Base-by-base conservation (phyloP, 1,140 invertebrate genomes). In the Drosophila seguyi region DNA sequence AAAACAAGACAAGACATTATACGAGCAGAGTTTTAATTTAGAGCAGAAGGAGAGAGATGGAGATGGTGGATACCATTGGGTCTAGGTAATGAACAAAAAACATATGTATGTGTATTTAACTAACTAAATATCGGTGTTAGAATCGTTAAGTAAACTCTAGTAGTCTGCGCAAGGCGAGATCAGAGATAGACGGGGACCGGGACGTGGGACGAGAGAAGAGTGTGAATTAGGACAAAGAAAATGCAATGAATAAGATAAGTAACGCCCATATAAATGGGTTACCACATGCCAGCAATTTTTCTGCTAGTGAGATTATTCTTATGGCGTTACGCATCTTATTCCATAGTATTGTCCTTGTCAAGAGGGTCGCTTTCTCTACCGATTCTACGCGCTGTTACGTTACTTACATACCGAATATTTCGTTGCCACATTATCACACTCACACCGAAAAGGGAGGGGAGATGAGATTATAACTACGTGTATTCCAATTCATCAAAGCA, bases 401-500 rank as follows among this genome's bases (percentile, higher is more conserved):
- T 59, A 65, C 50, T 52, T 77, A 78, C 55, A 56, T 44, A 55
- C 75, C 48, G 22, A 65, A 60, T 77, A 61, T 60, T 62, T 39
- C 10, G 60, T 80, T 84, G 59, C 79, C 44, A 74, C 81, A 80
- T 83, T 84, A 80, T 75, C 50, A 78, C 41, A 67, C 39, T 75
- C 52, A 76, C 53, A 61, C 44, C 20, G 52, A 25, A 31, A 58
- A 53, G 63, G 44, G 45, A 53, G 50, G 36, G 38, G 34, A 55
- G 44, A 84, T 77, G 48, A 55, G 48, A 55, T 79, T 69, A 58
- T 78, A 90, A 79, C 85, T 90, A 91, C 86, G 86, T 90, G 85
- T 90, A 90, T 90, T 90, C 85, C 85, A 90, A 86, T 90, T 90
- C 81, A 90, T 81, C 71, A 90, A 90, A 90, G 85, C 85, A 90